A percentile compares a stretch with the other conserved stretches of the same genome.
Evolutionary conservation across 2,888 invertebrate species (phyloP).

Genomic region (Agrochola lychnidis): DNA sequence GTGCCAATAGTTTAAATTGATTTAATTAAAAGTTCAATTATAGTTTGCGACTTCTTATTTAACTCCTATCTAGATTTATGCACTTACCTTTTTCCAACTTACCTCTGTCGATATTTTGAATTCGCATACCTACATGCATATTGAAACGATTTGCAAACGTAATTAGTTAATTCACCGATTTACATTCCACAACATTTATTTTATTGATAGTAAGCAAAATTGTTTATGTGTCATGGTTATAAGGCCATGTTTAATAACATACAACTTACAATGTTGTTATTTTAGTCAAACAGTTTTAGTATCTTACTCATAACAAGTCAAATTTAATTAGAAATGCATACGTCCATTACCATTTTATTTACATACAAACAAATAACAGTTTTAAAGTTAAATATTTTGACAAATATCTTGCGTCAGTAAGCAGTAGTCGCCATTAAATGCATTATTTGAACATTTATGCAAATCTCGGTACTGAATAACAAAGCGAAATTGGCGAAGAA

Average conservation of each 20-base stretch:
- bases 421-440: conserved; percentile 1
- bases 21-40: conserved; percentile 12
- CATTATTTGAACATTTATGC: conserved; percentile 22
- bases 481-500: conserved; percentile 22
- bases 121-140: background rate
- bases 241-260: conserved; percentile 24
- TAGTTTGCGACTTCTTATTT: background rate
- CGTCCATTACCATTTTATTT: background rate
- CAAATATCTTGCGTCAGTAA: conserved; percentile 9
- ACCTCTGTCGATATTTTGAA: background rate
- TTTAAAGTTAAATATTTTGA: conserved; percentile 4
- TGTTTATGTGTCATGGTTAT: conserved; percentile 46
- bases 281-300: conserved; percentile 13
- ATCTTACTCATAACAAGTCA: background rate
- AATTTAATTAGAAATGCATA: conserved; percentile 8
- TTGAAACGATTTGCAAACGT: conserved; percentile 31
- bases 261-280: conserved; percentile 14
- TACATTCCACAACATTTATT: conserved; percentile 25
- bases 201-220: conserved; percentile 40
- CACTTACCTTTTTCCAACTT: background rate
- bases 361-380: conserved; percentile 1
- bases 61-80: background rate
- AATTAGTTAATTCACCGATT: conserved; percentile 20
- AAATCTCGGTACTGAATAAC: conserved; percentile 15
- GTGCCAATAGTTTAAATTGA: background rate